These are phyloP conservation scores for Chironomus tentans DNA, from an alignment of 2,888 invertebrate species.

Conservation along the genomic window DNA sequence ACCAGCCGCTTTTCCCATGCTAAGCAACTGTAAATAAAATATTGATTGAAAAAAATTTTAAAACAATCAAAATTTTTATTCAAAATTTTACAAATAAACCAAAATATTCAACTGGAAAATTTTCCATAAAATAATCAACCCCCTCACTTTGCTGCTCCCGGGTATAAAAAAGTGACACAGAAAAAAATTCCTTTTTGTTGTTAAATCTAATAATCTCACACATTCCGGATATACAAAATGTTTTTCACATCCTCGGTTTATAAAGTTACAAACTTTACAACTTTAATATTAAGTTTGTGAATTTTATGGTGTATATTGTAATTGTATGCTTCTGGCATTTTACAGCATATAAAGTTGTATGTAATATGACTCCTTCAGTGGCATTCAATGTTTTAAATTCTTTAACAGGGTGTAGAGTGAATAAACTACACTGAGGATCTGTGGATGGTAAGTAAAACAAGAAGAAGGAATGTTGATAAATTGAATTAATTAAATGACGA, in stretches of 20 bases:
- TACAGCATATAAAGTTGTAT: neutral
- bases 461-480: neutral
- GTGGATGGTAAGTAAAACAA: too few species aligned
- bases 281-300: neutral
- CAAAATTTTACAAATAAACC: too few species aligned
- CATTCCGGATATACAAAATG: neutral
- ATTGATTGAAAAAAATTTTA: too few species aligned
- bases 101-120: too few species aligned
- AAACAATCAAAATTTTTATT: too few species aligned
- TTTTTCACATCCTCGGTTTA: neutral
- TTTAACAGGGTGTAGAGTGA: neutral
- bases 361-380: neutral
- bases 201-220: neutral
- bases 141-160: neutral
- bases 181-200: neutral
- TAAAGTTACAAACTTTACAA: neutral
- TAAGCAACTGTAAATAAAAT: too few species aligned
- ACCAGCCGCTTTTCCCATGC: too few species aligned
- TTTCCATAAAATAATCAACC: too few species aligned
- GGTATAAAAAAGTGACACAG: neutral
- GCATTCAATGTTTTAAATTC: neutral
- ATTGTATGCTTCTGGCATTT: too few species aligned
- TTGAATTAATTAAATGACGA: neutral
- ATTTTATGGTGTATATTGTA: neutral
- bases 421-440: neutral